Conservation (phyloP, 1,140 invertebrate genomes). For the Pachypsylla venusta region DNA sequence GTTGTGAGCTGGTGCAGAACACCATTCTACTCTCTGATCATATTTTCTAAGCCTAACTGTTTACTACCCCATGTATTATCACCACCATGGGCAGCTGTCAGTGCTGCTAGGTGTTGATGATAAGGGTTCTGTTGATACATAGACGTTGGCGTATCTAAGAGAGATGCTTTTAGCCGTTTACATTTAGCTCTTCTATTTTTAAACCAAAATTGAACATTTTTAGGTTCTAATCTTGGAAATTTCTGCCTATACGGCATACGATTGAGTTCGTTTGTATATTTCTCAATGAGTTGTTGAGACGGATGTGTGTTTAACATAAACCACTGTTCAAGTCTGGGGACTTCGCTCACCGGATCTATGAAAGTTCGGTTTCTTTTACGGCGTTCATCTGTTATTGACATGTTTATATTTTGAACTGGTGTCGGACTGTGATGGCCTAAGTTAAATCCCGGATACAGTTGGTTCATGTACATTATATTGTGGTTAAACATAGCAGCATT, state of each 20-base stretch:
- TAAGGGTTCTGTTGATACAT: constrained; percentile 19
- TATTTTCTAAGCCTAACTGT: neutral
- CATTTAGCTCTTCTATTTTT: constrained; percentile 93
- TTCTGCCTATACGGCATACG: constrained; percentile 88
- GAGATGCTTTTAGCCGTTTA: constrained; percentile 78
- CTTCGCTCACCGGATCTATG: constrained; percentile 95
- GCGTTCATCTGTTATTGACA: constrained; percentile 54
- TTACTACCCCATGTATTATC: neutral
- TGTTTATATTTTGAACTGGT: constrained; percentile 28
- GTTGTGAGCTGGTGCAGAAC: no score
- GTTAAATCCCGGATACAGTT: constrained; percentile 53
- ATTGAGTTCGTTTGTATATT: constrained; percentile 93
- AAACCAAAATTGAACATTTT: constrained; percentile 96
- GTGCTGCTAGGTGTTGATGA: constrained; percentile 16
- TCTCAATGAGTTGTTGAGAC: constrained; percentile 88
- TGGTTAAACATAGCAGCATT: constrained; percentile 65
- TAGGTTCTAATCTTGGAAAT: constrained; percentile 89
- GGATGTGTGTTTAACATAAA: constrained; percentile 95
- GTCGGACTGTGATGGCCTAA: constrained; percentile 30
- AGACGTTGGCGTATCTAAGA: constrained; percentile 37
- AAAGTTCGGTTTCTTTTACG: constrained; percentile 93
- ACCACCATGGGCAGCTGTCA: neutral
- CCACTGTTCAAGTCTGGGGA: constrained; percentile 91
- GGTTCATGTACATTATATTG: constrained; percentile 81
- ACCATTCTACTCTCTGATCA: neutral